phyloP scores from a whole-genome alignment of 64 coral and sea anemone genomes.

The Trachythela sp. region DNA sequence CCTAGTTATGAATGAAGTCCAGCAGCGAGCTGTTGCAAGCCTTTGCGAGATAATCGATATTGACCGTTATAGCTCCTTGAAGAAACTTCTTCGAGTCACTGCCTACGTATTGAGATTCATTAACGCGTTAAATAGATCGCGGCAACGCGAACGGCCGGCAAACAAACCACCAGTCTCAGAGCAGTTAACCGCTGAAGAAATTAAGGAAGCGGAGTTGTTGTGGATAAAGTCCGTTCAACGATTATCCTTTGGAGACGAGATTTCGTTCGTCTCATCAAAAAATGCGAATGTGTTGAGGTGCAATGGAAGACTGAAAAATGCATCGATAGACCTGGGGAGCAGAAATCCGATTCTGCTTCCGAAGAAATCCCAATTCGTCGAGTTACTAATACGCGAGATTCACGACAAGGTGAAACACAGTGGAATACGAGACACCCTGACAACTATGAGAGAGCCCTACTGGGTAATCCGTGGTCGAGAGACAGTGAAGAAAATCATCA shows the following conservation, averaged over 20 bases:
- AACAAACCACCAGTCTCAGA: neutral
- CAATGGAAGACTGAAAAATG: neutral
- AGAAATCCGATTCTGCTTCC: slow-evolving; percentile 2
- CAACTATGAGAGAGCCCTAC: neutral
- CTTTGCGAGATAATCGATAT: slow-evolving; percentile 7
- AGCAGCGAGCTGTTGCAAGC: neutral
- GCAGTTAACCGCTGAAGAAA: neutral
- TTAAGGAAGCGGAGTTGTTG: slow-evolving; percentile 8
- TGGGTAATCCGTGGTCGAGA: slow-evolving; percentile 19
- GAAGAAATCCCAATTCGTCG: slow-evolving; percentile 5
- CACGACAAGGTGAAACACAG: too few relatives aligned
- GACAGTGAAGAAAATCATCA: neutral
- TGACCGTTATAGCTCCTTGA: neutral
- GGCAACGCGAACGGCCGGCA: neutral
- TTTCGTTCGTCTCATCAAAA: slow-evolving; percentile 23
- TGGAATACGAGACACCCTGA: too few relatives aligned
- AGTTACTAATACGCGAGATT: too few relatives aligned
- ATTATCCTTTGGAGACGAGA: neutral
- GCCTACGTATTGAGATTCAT: slow-evolving; percentile 13
- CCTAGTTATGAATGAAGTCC: slow-evolving; percentile 17
- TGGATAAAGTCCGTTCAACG: slow-evolving; percentile 16
- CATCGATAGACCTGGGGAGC: slow-evolving; percentile 21
- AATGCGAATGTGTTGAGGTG: slow-evolving; percentile 2
- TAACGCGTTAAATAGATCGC: neutral
- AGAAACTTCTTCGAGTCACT: slow-evolving; percentile 12